Conservation (phyloP, 2,888 invertebrate genomes). For the Lasius platythorax region DNA sequence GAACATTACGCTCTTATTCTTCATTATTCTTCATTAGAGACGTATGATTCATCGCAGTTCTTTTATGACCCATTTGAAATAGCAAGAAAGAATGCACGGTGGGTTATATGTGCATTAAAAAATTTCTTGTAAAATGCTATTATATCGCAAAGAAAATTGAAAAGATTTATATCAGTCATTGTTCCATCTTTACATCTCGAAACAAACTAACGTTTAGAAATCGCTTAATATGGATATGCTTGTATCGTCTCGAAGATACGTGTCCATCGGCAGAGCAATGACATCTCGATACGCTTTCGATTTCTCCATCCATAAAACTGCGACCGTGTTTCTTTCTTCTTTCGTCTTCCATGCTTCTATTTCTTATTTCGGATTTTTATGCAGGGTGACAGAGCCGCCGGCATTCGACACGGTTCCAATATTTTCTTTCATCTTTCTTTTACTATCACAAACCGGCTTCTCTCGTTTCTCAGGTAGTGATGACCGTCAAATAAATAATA, state of each 20-base stretch:
- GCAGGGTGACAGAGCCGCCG: not conserved
- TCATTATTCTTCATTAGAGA: conserved; percentile 27
- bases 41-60: not conserved
- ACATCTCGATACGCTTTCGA: conserved; percentile 31
- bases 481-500: conserved; percentile 29
- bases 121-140: not conserved
- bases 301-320: conserved; percentile 46
- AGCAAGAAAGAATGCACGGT: not conserved
- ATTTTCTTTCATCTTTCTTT: conserved; percentile 51
- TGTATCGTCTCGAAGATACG: not conserved
- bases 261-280: not conserved
- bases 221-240: not conserved
- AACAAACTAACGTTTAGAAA: not conserved
- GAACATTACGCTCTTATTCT: conserved; percentile 18
- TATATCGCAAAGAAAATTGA: not conserved
- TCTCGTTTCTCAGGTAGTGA: conserved; percentile 5
- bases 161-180: not conserved
- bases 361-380: conserved; percentile 45
- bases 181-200: not conserved
- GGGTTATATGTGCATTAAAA: not conserved
- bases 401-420: conserved; percentile 32
- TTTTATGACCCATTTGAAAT: not conserved
- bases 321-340: not conserved
- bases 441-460: not conserved
- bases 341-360: not conserved